Percentiles rank a stretch among this genome's conserved stretches.
phyloP scores from a whole-genome alignment of 2,113 vertebrate genomes.

The Poeciliopsis occidentalis region DNA sequence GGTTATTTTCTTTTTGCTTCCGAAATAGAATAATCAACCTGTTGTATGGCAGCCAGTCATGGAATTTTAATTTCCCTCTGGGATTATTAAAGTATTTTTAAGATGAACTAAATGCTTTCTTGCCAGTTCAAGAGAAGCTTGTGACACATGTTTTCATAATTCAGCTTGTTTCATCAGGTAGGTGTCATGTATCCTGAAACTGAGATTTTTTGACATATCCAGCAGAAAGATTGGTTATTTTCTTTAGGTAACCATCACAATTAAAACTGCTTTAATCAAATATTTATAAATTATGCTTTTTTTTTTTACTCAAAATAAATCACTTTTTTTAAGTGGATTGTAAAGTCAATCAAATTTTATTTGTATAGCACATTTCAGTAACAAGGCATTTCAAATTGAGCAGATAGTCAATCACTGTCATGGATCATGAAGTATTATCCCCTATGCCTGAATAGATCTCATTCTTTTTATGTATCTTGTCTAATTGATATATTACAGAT shows the following conservation, averaged over 20 bases:
- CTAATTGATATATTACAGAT: too few species aligned
- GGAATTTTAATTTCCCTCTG: too few species aligned
- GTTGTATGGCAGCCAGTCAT: neutral
- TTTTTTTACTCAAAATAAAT: neutral
- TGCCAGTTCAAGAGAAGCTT: neutral
- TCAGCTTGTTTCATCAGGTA: neutral
- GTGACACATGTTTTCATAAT: neutral
- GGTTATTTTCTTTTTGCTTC: neutral
- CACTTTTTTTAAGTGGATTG: too few species aligned
- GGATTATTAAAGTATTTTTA: too few species aligned
- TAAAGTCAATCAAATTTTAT: too few species aligned
- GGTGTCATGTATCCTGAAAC: neutral
- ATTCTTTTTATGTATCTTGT: too few species aligned
- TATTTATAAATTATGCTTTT: neutral
- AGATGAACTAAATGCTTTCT: neutral
- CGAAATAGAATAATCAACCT: neutral
- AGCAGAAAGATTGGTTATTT: neutral
- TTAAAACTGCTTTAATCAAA: neutral
- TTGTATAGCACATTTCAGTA: too few species aligned
- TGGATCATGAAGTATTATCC: too few species aligned
- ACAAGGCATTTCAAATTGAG: too few species aligned
- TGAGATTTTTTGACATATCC: neutral
- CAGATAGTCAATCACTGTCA: too few species aligned
- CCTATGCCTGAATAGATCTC: too few species aligned
- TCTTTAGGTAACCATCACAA: neutral